Evolutionary conservation across 2,888 invertebrate genomes (phyloP), one percentile per base, ranked within the genome.

Genomic region (Ormyrus thymus): DNA sequence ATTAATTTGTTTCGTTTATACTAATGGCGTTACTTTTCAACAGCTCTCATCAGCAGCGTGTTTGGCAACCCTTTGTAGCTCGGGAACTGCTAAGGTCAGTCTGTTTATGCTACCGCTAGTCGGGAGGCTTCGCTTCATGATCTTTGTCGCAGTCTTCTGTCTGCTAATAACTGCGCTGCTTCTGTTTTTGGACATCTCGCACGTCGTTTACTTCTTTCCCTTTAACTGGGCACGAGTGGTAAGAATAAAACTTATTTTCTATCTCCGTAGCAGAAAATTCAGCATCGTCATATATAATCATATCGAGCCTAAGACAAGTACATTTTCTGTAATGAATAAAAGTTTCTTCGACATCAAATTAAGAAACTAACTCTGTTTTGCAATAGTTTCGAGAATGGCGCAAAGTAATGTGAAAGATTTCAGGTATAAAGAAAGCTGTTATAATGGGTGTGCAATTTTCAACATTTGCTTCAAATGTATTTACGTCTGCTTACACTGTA

Each of bases 141-240:
- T 95, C 92, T 95, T 95, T 90, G 94, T 95, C 87, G 93, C 94
- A 84, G 92, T 95, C 86, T 93, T 95, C 91, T 94, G 94, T 89
- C 91, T 95, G 86, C 92, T 95, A 86, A 92, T 95, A 89, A 95
- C 95, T 83, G 93, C 93, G 89, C 92, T 94, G 87, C 92, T 95
- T 91, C 92, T 95, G 89, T 95, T 95, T 92, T 93, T 95, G 89
- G 95, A 95, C 92, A 93, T 95, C 91, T 95, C 95, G 85, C 94
- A 95, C 89, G 93, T 95, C 88, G 92, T 94, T 88, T 94, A 95
- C 90, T 92, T 95, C 91, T 95, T 95, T 91, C 95, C 95, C 85
- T 93, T 95, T 89, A 94, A 95, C 89, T 95, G 95, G 95, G 93
- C 94, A 84, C 94, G 94, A 92, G 91, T 95, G 92, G 95, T 95